phyloP scores from a whole-genome alignment of 2,888 invertebrate genomes.

The Himalopsyche kuldschensis region DNA sequence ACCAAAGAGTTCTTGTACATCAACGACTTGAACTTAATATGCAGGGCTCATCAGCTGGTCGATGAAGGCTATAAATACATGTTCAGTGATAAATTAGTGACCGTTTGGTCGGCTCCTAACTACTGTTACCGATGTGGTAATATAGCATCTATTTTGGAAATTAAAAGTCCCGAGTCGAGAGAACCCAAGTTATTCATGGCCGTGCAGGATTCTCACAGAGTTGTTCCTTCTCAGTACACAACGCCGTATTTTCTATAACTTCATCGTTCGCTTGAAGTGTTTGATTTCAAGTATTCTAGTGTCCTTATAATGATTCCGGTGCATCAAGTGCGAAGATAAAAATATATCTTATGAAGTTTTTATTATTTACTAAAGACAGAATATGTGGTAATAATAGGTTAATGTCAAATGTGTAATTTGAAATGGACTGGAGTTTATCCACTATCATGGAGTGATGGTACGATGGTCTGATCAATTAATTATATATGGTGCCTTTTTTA shows the following conservation, averaged over 20 bases:
- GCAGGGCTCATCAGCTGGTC: slow-evolving; percentile 97
- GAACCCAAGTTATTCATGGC: slow-evolving; percentile 89
- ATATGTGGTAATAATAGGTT: background rate
- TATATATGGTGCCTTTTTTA: background rate
- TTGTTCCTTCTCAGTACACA: slow-evolving; percentile 88
- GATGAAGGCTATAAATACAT: slow-evolving; percentile 99
- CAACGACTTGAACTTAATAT: slow-evolving; percentile 91
- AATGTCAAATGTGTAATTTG: background rate
- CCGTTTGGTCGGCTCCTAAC: slow-evolving; percentile 99
- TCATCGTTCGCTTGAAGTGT: background rate
- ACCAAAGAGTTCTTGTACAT: slow-evolving; percentile 93
- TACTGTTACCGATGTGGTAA: slow-evolving; percentile 99
- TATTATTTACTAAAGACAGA: background rate
- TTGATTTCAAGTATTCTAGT: background rate
- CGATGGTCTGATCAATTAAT: background rate
- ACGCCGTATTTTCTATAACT: slow-evolving; percentile 95
- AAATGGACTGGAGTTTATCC: background rate
- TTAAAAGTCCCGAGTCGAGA: slow-evolving; percentile 76
- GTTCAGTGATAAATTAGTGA: slow-evolving; percentile 95
- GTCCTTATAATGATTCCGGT: background rate
- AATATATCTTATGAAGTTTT: background rate
- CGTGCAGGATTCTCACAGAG: slow-evolving; percentile 91
- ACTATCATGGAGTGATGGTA: background rate
- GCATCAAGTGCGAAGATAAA: background rate
- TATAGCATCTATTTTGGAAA: slow-evolving; percentile 93